Conservation (phyloP, 2,113 vertebrate genomes). For the Sorex araneus region DNA sequence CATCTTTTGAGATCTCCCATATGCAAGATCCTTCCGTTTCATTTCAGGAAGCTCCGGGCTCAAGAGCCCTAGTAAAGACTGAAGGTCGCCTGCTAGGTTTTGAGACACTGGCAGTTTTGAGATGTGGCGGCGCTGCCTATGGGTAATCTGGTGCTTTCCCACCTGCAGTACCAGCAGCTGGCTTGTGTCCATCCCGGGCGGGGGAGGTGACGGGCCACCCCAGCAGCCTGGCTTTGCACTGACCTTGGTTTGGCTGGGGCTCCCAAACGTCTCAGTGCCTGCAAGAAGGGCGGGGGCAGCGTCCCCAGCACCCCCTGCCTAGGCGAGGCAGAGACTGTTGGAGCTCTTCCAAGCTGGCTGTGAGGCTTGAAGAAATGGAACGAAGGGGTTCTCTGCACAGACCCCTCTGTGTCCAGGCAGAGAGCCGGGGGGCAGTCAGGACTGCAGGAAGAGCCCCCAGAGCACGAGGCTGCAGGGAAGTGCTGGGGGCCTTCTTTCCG, state of each 20-base stretch:
- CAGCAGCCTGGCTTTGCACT: not conserved
- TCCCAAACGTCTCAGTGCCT: not conserved
- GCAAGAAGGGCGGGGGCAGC: not conserved
- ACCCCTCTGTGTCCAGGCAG: not conserved
- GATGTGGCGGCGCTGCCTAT: not conserved
- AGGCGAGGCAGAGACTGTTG: not conserved
- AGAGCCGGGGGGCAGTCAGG: not conserved
- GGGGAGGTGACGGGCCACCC: not conserved
- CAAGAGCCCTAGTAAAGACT: not conserved
- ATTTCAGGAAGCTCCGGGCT: not conserved
- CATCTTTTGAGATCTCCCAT: not conserved
- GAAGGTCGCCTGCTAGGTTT: not conserved
- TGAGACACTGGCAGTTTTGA: not conserved
- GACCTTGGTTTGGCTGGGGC: not conserved
- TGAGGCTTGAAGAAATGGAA: not conserved
- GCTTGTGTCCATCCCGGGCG: not conserved
- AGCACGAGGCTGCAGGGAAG: not conserved
- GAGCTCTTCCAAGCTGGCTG: not conserved
- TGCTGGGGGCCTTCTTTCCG: not conserved
- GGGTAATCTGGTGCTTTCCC: not conserved
- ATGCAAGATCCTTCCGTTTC: not conserved
- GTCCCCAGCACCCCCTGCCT: not conserved
- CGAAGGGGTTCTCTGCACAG: too few species aligned
- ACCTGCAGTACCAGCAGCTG: not conserved
- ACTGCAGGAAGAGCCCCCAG: not conserved